Base-by-base conservation (phyloP, 2,888 invertebrate genomes). In the Laspeyria flexula region DNA sequence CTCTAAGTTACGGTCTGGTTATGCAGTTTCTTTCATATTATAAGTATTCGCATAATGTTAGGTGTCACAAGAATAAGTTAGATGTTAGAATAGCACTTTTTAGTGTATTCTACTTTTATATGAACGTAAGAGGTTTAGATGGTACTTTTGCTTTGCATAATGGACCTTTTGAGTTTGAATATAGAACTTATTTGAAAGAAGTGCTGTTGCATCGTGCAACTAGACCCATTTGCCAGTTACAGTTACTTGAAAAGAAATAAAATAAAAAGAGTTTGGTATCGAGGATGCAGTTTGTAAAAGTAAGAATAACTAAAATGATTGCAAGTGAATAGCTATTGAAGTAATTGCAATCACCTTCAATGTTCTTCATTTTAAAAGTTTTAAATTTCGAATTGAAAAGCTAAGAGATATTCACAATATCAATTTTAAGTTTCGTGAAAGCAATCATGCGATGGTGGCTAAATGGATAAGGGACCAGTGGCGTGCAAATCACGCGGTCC, bases 21-120 rank as follows among this genome's bases (percentile, higher is more conserved):
- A 64, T 69, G 64, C 66, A 63, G 71, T 65, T 69, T 69, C 63
- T 62, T 50, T 55, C 27, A 71, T 73, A 65, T 75, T 67, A 62
- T 58, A 62, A 49, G 39, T 59, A 37, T 60, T 59, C 51, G 65
- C 45, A 72, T 69, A 73, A 73, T 68, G 60, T 43, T 54, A 59
- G 56, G 61, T 53, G 41, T 47, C 50, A 55, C 16, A 48, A 6
- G 9, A 48, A 31, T 31, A 49, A 52, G 40, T 54, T 43, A 37
- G 48, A 55, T 43, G 49, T 55, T 47, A 41, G 51, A 49, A 47
- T 43, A 56, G 37, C 16, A 45, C 25, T 45, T 66, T 67, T 45
- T 48, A 43, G 48, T 39, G 47, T 43, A 34, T 48, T 18, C 38
- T 48, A 47, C 25, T 55, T 58, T 49, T 55, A 54, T 37, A 51